Conservation (phyloP, 2,113 vertebrate genomes). For the Dicaeum eximium region DNA sequence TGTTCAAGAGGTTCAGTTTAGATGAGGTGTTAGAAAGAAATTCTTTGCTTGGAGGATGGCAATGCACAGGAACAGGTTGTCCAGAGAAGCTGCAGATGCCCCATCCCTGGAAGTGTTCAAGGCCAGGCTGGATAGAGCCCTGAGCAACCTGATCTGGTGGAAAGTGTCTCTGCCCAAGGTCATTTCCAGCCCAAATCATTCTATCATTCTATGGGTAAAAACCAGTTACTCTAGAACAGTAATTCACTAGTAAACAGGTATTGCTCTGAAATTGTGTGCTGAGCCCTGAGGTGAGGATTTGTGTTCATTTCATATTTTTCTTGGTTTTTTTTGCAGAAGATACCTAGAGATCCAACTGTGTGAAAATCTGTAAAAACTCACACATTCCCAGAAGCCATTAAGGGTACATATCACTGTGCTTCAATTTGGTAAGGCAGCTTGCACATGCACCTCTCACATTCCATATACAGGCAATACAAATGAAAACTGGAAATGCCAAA, state of each 20-base stretch:
- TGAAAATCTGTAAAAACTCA: background rate
- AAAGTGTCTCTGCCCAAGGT: background rate
- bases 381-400: background rate
- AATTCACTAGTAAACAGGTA: background rate
- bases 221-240: background rate
- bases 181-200: background rate
- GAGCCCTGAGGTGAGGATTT: background rate
- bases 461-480: background rate
- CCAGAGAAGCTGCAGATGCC: background rate
- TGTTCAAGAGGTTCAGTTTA: background rate
- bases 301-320: background rate
- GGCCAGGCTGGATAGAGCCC: background rate
- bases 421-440: accelerated
- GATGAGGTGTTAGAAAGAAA: background rate
- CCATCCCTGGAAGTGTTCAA: background rate
- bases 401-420: accelerated
- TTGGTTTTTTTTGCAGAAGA: background rate
- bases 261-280: background rate
- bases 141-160: background rate
- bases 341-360: background rate
- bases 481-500: background rate
- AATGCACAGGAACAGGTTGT: background rate
- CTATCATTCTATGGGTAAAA: background rate
- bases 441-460: background rate
- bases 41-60: background rate